Percentiles rank a stretch among this genome's conserved stretches.
Conservation (phyloP, 2,113 vertebrate species). For the Leptobrachium ailaonicum region DNA sequence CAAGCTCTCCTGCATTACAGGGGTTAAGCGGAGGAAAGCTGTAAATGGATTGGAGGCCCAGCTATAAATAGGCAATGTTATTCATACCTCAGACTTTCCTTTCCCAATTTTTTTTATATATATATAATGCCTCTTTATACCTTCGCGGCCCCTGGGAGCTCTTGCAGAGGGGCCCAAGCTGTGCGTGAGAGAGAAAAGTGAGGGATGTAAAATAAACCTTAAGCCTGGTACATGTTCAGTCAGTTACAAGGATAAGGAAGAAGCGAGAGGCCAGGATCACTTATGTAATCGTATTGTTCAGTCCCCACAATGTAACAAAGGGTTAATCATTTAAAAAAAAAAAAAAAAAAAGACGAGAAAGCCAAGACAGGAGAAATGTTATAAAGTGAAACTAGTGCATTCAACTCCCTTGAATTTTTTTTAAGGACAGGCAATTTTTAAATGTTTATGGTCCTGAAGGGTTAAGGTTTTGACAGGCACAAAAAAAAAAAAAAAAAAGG, state of each 20-base stretch:
- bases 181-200: background rate
- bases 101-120: slow-evolving; percentile 13
- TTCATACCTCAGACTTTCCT: slow-evolving; percentile 12
- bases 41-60: slow-evolving; percentile 11
- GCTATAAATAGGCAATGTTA: slow-evolving; percentile 36
- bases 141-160: slow-evolving; percentile 22
- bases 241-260: slow-evolving; percentile 25
- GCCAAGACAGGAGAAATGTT: too few relatives aligned
- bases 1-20: background rate
- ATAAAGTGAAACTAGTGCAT: too few relatives aligned
- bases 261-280: background rate
- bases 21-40: slow-evolving; percentile 31
- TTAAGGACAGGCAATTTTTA: too few relatives aligned
- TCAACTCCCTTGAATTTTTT: too few relatives aligned
- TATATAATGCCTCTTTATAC: slow-evolving; percentile 45
- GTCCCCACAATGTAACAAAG: too few relatives aligned
- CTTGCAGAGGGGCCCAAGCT: slow-evolving; percentile 17
- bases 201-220: background rate
- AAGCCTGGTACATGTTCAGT: background rate
- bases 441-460: too few relatives aligned
- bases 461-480: too few relatives aligned
- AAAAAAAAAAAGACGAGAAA: too few relatives aligned
- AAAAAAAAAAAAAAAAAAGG: too few relatives aligned
- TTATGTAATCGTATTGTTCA: too few relatives aligned
- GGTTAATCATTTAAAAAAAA: too few relatives aligned